phyloP scores from a whole-genome alignment of 2,113 vertebrate species.

The Porphyrio hochstetteri region DNA sequence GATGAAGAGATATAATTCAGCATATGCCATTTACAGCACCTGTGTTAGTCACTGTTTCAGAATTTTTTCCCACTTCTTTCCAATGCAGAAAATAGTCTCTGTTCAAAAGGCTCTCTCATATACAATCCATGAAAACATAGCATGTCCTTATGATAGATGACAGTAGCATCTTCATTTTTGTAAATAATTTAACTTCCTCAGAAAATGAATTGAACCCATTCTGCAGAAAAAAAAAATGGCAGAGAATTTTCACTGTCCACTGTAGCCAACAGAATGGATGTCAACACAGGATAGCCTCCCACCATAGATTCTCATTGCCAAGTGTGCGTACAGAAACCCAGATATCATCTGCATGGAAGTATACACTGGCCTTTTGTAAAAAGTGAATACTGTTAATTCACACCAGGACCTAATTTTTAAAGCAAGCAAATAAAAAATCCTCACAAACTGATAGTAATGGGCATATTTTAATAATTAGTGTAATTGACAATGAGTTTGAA shows the following conservation, averaged over 20 bases:
- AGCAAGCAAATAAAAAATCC: not conserved
- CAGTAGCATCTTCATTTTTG: not conserved
- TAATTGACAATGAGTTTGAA: not conserved
- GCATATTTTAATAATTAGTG: not conserved
- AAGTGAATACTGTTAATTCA: not conserved
- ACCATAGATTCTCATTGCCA: not conserved
- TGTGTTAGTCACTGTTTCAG: not conserved
- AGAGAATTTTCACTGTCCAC: not conserved
- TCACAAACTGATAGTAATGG: not conserved
- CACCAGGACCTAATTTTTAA: not conserved
- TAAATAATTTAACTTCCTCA: not conserved
- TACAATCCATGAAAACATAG: not conserved
- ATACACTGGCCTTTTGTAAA: not conserved
- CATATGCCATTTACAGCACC: not conserved
- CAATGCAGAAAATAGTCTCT: not conserved
- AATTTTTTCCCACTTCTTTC: not conserved
- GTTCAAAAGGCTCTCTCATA: not conserved
- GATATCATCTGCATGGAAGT: not conserved
- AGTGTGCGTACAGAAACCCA: not conserved
- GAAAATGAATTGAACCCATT: not conserved
- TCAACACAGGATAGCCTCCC: not conserved
- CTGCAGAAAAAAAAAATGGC: not conserved
- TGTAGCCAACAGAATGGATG: not conserved
- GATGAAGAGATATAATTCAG: not conserved
- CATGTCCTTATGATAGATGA: not conserved